Percentiles rank a stretch among this genome's conserved stretches.
Evolutionary conservation across 2,888 invertebrate genomes (phyloP).

Genomic region (Eubasilissa splendida): DNA sequence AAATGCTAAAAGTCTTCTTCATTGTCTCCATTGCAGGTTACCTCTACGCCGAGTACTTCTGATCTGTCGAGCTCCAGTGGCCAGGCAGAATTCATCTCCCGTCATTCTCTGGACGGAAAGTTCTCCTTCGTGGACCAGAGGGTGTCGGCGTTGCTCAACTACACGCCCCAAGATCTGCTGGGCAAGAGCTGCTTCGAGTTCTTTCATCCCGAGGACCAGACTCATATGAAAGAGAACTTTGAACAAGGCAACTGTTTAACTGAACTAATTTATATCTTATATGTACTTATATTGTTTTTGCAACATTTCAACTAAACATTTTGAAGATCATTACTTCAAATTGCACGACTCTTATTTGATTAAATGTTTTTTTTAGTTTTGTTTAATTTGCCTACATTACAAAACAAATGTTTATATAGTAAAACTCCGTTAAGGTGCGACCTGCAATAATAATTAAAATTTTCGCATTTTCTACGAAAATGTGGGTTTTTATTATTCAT

Average conservation of each 20-base stretch:
- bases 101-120: slow-evolving; percentile 97
- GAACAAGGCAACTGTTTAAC: slow-evolving; percentile 82
- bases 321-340: too few relatives aligned
- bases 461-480: too few relatives aligned
- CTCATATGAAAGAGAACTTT: slow-evolving; percentile 98
- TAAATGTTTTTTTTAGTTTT: too few relatives aligned
- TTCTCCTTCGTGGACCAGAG: slow-evolving; percentile 99
- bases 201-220: slow-evolving; percentile 97
- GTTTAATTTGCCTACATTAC: too few relatives aligned
- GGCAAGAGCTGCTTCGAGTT: slow-evolving; percentile 98
- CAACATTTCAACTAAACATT: too few relatives aligned
- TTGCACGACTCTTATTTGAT: too few relatives aligned
- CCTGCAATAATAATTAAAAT: too few relatives aligned
- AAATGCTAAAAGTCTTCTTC: slow-evolving; percentile 1
- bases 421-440: too few relatives aligned
- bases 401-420: too few relatives aligned
- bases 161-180: slow-evolving; percentile 93
- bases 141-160: slow-evolving; percentile 91
- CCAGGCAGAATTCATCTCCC: slow-evolving; percentile 95
- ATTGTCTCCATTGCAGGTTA: slow-evolving; percentile 73
- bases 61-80: slow-evolving; percentile 91
- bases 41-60: slow-evolving; percentile 94
- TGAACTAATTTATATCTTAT: not conserved
- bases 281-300: too few relatives aligned
- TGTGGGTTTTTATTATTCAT: too few relatives aligned